These are phyloP conservation scores for Philonicus albiceps DNA, from an alignment of 2,888 invertebrate genomes.

Conservation along the genomic window DNA sequence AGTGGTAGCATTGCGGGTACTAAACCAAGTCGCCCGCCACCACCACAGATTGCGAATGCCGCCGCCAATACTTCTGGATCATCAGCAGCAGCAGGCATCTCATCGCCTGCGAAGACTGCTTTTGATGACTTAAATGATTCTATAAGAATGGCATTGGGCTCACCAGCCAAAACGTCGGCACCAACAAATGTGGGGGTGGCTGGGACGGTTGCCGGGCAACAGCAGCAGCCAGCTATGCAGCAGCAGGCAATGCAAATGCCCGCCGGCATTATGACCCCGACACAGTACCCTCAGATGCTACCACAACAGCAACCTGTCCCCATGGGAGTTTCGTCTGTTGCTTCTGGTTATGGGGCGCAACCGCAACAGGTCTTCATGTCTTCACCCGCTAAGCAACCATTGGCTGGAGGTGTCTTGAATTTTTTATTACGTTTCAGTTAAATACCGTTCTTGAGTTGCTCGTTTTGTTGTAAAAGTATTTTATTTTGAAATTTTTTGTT, in stretches of 20 bases:
- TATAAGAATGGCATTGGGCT: slow-evolving; percentile 72
- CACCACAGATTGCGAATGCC: slow-evolving; percentile 57
- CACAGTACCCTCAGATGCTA: slow-evolving; percentile 50
- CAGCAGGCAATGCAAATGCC: slow-evolving; percentile 47
- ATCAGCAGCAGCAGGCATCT: neutral
- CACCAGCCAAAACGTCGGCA: slow-evolving; percentile 47
- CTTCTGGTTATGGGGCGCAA: slow-evolving; percentile 48
- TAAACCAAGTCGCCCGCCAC: slow-evolving; percentile 61
- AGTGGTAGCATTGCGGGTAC: slow-evolving; percentile 35
- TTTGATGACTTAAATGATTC: slow-evolving; percentile 75
- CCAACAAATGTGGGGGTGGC: slow-evolving; percentile 42
- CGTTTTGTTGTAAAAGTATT: slow-evolving; percentile 27
- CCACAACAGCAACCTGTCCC: slow-evolving; percentile 51
- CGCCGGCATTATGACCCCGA: slow-evolving; percentile 50
- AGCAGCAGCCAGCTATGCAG: neutral
- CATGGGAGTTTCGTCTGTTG: slow-evolving; percentile 42
- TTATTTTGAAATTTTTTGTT: slow-evolving; percentile 45
- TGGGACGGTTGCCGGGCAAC: slow-evolving; percentile 44
- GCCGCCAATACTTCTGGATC: neutral
- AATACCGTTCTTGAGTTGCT: slow-evolving; percentile 22
- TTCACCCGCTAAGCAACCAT: slow-evolving; percentile 62
- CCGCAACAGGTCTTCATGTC: slow-evolving; percentile 52
- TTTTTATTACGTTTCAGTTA: neutral
- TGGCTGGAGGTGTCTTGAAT: slow-evolving; percentile 57
- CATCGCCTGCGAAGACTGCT: slow-evolving; percentile 67